Conservation (phyloP, 1,140 invertebrate species). For the Ceratina australensis region DNA sequence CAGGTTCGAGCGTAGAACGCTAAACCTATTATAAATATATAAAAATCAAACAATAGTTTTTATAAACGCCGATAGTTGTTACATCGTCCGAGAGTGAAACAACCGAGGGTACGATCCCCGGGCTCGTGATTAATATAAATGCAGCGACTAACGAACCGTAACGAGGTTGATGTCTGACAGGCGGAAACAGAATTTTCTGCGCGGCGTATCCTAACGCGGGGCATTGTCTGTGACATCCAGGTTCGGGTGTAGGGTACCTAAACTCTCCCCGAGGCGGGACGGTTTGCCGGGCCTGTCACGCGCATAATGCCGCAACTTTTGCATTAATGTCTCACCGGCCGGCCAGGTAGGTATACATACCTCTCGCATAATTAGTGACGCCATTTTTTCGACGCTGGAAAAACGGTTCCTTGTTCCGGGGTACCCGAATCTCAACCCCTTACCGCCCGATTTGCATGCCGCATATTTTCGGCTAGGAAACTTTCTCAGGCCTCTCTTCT, state of each 20-base stretch:
- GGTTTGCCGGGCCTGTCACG: conserved; percentile 68
- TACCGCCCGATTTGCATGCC: conserved; percentile 39
- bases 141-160: conserved; percentile 58
- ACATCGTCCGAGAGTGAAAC: too few relatives aligned
- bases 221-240: conserved; percentile 55
- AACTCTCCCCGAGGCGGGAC: conserved; percentile 9
- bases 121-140: conserved; percentile 52
- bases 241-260: conserved; percentile 49
- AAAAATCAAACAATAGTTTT: too few relatives aligned
- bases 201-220: conserved; percentile 52
- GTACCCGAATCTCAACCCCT: conserved; percentile 19
- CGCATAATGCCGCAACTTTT: conserved; percentile 71
- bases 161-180: conserved; percentile 60
- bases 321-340: conserved; percentile 66
- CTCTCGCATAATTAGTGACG: conserved; percentile 73
- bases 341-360: conserved; percentile 72
- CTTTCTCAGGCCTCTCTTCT: conserved; percentile 34
- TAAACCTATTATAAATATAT: too few relatives aligned
- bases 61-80: too few relatives aligned
- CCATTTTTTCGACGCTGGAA: conserved; percentile 55
- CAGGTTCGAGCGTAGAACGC: too few relatives aligned
- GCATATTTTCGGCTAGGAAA: background rate
- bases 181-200: conserved; percentile 64
- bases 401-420: conserved; percentile 28
- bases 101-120: conserved; percentile 15